Base-by-base conservation (phyloP, 2,113 vertebrate genomes). In the Gnathonemus echidnorhynchus region DNA sequence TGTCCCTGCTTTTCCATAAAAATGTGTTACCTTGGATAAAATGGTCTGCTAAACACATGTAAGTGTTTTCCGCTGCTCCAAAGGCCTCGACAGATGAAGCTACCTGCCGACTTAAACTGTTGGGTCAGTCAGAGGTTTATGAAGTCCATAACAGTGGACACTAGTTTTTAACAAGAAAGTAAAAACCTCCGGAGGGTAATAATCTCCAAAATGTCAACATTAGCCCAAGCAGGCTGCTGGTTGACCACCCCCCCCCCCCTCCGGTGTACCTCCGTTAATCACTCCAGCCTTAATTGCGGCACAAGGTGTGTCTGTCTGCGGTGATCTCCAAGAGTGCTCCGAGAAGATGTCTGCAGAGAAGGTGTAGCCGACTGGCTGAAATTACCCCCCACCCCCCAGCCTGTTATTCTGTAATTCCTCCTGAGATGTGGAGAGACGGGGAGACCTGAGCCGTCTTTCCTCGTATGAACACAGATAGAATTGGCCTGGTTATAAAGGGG, bases 91-190 rank as follows among this genome's bases (percentile, higher is more conserved):
- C 17, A 80, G 17, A 45, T 84, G 39, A 77, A 89, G 90, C 86
- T 89, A 15, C 17, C 56, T n/a, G 21, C 56, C 77, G 70, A 83
- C 80, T 35, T 90, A 86, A 52, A 91, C 74, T 70, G 27, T 31
- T 13, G 62, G 3, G 27, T 31, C 27, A 70, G 1, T 31, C 62
- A 13, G 62, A 70, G n/a, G 1, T 39, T 42, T 39, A 92, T 89
- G 50, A 86, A 4, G 42, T 74, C 90, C 13, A 42, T 80, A 17
- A 42, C 13, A 80, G 17, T 80, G 15, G 13, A 5, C 17, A 42
- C 13, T 17, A 80, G 15, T 80, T 80, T 80, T 80, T 80, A 17
- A 80, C 31, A 11, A 39, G 70, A 77, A 77, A 39, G 31, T 17
- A 39, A 77, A 77, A 74, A 74, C 13, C 31, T 35, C 31, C 35